Evolutionary conservation across 2,797 vertebrate genomes (phyloP), one percentile per base, ranked within the genome.

Genomic region (Amniataba percoides): DNA sequence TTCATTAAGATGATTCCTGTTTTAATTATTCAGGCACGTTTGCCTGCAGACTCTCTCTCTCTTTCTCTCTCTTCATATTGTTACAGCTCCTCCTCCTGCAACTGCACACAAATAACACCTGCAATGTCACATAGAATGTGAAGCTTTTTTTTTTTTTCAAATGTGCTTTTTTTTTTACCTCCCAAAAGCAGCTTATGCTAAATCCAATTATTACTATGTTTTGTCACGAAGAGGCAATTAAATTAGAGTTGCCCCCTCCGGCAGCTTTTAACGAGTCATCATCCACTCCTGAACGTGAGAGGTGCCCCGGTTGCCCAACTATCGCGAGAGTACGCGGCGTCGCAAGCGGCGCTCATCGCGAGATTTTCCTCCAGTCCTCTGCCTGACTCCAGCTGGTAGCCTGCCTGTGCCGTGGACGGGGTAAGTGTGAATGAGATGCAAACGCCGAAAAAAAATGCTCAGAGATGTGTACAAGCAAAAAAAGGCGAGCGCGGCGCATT

Each of bases 1-100:
- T 96, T 95, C 86, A 96, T 95, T 79, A 85, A 79, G 81, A 90
- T 78, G 87, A 93, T 93, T 92, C 92, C 87, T 83, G 84, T 86
- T 83, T 96, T 89, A 95, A 95, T 96, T 91, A 95, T 95, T 95
- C 61, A 95, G 70, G 53, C 81, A 73, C 82, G 86, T 87, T 90
- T 88, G 74, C 88, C 80, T 86, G 52, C 68, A 89, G 78, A 80
- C 68, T 53, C 64, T 51, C 46, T 55, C 65, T 78, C 68, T 53
- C 64, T 51, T 43, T 55, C 65, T 78, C 59, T 45, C 40, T 71
- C 80, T 62, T 76, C 45, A 73, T 60, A 27, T 71, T 69, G 49
- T 43, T 73, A 82, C 58, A 31, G 25, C n/a, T 51, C 40, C 34
- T 55, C 9, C 52, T 69, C 21, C 23, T 56, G 10, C 23, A 43